Base-by-base conservation (phyloP, 2,113 vertebrate species). In the Vulpes lagopus region DNA sequence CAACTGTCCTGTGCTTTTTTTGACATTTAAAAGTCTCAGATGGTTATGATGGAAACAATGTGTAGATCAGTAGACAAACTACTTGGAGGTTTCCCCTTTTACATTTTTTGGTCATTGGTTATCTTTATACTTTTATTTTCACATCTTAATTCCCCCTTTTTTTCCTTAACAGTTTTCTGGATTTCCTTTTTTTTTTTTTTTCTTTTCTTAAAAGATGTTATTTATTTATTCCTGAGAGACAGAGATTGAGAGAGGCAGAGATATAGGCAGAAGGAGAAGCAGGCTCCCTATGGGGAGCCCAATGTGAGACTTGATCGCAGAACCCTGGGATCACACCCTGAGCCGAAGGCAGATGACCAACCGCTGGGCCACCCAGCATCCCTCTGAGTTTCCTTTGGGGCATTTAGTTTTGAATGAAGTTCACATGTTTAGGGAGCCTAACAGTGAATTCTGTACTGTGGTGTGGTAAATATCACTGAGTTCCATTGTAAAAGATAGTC, bases 351-450 rank as follows among this genome's bases (percentile, higher is more conserved):
- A 7, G 43, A 43, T 43, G 43, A 6, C 7, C 43, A 43, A 43
- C 43, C 1, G 7, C 43, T 43, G 43, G 43, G 7, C 43, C 43
- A 43, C 43, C 43, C 43, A 43, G 43, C 6, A 43, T 71, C n/a
- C 32, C 43, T 62, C n/a, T 57, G 14, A 22, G 57, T 81, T 86
- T 82, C 49, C 38, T 51, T 64, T 80, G 65, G 55, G 38, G 19
- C 20, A 67, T 78, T 95, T 71, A 38, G 62, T 95, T 93, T 94
- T 60, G 55, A 91, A 27, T 95, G 12, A 80, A 94, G 43, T 79
- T 91, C 16, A 51, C 30, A 55, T 87, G 19, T 76, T 73, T 49
- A 55, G 67, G 86, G 38, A 95, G 6, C n/a, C 38, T 62, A 12
- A 20, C 17, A 64, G 38, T 83, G 30, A 64, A 53, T 71, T 84